Percentiles rank a stretch among this genome's conserved stretches.
Evolutionary conservation across 2,888 invertebrate genomes (phyloP).

Genomic region (Eupithecia exiguata): DNA sequence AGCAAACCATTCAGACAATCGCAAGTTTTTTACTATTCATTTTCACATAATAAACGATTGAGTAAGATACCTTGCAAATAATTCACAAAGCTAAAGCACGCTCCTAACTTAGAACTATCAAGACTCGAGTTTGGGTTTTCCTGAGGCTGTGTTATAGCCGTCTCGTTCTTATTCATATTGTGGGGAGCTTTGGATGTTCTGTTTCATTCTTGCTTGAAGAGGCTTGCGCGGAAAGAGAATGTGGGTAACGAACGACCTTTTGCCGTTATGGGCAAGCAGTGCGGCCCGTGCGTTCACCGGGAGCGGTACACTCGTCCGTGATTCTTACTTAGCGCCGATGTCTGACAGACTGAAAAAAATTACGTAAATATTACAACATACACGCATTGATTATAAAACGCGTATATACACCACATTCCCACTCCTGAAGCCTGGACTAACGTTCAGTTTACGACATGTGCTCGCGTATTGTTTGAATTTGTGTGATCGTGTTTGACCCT

Average conservation of each 20-base stretch:
- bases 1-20: constrained; percentile 56
- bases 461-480: constrained; percentile 66
- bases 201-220: constrained; percentile 76
- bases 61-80: constrained; percentile 78
- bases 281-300: constrained; percentile 80
- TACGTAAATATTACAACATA: constrained; percentile 83
- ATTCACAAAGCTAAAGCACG: constrained; percentile 79
- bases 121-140: constrained; percentile 81
- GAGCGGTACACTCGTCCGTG: constrained; percentile 63
- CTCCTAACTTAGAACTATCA: constrained; percentile 80
- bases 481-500: constrained; percentile 75
- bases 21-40: constrained; percentile 65
- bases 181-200: constrained; percentile 51
- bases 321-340: constrained; percentile 61
- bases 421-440: constrained; percentile 50
- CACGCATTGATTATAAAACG: constrained; percentile 77
- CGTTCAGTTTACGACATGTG: constrained; percentile 50
- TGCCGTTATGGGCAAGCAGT: constrained; percentile 81
- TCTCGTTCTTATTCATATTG: constrained; percentile 59
- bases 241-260: constrained; percentile 84
- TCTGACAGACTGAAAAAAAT: constrained; percentile 77
- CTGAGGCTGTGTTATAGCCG: constrained; percentile 67
- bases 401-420: constrained; percentile 60
- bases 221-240: constrained; percentile 85
- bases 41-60: constrained; percentile 68